These are phyloP conservation scores for Ceratitis capitata DNA, from an alignment of 1,140 invertebrate species.

Conservation along the genomic window DNA sequence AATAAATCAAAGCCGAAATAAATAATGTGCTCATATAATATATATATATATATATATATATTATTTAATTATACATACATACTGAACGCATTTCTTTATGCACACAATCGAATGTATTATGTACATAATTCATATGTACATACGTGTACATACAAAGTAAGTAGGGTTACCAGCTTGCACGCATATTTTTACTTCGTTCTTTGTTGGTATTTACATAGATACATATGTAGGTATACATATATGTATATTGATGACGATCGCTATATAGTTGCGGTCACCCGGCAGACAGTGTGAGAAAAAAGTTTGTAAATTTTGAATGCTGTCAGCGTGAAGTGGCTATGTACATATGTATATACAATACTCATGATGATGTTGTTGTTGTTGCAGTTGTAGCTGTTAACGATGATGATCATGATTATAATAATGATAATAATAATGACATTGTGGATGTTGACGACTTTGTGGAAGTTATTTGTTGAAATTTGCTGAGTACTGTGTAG, in stretches of 20 bases:
- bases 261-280: slow-evolving; percentile 6
- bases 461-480: not conserved
- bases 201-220: slow-evolving; percentile 6
- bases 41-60: too few species aligned
- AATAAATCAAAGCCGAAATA: slow-evolving; percentile 15
- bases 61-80: too few species aligned
- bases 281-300: slow-evolving; percentile 36
- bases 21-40: not conserved
- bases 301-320: not conserved
- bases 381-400: not conserved
- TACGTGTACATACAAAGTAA: not conserved
- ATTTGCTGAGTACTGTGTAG: not conserved
- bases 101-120: not conserved
- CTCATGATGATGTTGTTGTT: not conserved
- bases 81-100: slow-evolving; percentile 10
- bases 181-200: not conserved
- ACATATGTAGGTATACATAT: too few species aligned
- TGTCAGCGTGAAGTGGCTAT: not conserved
- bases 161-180: slow-evolving; percentile 27
- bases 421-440: not conserved
- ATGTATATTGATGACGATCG: slow-evolving; percentile 30
- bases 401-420: not conserved
- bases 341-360: not conserved
- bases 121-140: too few species aligned
- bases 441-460: not conserved